Base-by-base conservation (phyloP, 1,140 invertebrate genomes). In the Mactra quadrangularis region DNA sequence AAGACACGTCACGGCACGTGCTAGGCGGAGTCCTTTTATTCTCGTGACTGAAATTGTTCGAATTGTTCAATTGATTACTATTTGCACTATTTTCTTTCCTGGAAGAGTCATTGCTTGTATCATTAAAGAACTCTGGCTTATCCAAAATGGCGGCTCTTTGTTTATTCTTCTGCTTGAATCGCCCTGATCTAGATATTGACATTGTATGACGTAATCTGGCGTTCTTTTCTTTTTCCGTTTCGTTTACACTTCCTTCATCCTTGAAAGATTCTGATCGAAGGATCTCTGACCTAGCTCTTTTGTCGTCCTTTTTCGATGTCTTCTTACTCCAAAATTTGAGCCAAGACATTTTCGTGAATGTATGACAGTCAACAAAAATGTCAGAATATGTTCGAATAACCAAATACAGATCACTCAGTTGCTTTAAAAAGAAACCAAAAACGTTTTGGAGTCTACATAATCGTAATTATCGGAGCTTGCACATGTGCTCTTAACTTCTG, bases 121-220 rank as follows among this genome's bases (percentile, higher is more conserved):
- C 45, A 41, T 29, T 38, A 47, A 83, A 90, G 33, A 90, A 82
- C 31, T 90, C 89, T 15, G 90, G 89, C 83, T 88, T 83, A 82
- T 91, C 89, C 27, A 88, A 62, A 66, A 91, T 87, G 29, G 85
- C 89, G 17, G 84, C 66, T 29, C 90, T 71, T 71, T 90, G 87
- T 78, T 88, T 82, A 50, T 90, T 90, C 76, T 90, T 90, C 75
- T 89, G 88, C 68, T 91, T 91, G 60, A 89, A 91, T 59, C 90
- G 81, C 27, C 90, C 90, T 0, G 90, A 91, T 22, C 90, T 74
- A 19, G 90, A 91, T 74, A 91, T 90, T n/a, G 90, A 91, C 75
- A 91, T 81, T 1, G 88, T 85, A 55, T 90, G 89, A n/a, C 86
- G 84, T 38, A 90, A 75, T 74, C 84, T 25, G 52, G 62, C 74